phyloP scores from a whole-genome alignment of 2,113 vertebrate species.

The Lanius ludovicianus region DNA sequence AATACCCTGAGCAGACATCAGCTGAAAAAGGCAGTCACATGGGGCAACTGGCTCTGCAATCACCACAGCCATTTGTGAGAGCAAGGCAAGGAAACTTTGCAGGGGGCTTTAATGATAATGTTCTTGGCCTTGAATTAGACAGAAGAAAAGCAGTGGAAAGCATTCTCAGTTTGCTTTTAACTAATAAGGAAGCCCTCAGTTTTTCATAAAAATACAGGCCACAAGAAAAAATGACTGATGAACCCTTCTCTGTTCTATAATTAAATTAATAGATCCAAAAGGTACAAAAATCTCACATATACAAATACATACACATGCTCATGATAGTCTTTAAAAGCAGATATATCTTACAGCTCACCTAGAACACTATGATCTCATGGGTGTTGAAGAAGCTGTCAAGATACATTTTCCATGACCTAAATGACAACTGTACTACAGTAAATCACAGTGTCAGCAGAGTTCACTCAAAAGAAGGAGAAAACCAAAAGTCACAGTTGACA shows the following conservation, averaged over 20 bases:
- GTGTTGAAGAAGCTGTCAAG: not conserved
- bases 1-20: not conserved
- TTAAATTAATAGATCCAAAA: not conserved
- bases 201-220: not conserved
- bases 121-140: not conserved
- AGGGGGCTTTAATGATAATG: rapidly evolving
- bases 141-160: not conserved
- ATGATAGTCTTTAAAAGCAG: not conserved
- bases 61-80: not conserved
- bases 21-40: not conserved
- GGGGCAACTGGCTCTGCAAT: not conserved
- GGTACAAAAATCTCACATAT: not conserved
- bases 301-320: not conserved
- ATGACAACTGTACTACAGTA: not conserved
- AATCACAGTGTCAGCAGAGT: not conserved
- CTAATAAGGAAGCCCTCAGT: not conserved
- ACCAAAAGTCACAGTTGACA: not conserved
- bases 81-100: not conserved
- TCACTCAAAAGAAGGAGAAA: not conserved
- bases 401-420: not conserved
- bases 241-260: not conserved
- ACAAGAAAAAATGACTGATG: not conserved
- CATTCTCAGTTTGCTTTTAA: not conserved
- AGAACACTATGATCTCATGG: not conserved
- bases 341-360: not conserved